These are phyloP conservation scores for Ailurus styani DNA, from an alignment of 2,113 vertebrate species.

Conservation along the genomic window DNA sequence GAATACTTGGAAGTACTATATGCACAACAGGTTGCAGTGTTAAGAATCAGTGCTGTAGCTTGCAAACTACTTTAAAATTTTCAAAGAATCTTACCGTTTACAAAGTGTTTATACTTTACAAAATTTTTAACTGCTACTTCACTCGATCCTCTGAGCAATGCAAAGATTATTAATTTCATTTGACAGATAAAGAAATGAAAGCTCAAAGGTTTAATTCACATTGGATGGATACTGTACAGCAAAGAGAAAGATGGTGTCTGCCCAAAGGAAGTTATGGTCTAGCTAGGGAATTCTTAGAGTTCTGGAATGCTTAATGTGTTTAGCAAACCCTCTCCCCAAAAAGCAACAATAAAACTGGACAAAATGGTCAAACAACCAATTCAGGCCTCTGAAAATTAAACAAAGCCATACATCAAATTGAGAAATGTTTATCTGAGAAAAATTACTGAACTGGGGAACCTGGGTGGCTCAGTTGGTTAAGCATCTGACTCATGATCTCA, in stretches of 20 bases:
- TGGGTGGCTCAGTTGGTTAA: not conserved
- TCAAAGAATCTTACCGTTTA: constrained; percentile 18
- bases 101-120: not conserved
- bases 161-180: not conserved
- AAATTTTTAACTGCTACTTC: constrained; percentile 1
- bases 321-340: not conserved
- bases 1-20: not conserved
- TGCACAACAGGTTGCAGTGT: not conserved
- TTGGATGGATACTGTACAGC: not conserved
- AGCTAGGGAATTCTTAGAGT: not conserved
- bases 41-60: not conserved
- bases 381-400: not conserved
- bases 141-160: not conserved
- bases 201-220: not conserved
- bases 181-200: constrained; percentile 28
- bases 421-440: constrained; percentile 20
- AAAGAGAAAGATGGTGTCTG: not conserved
- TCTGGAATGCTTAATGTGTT: not conserved
- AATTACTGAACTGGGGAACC: not conserved
- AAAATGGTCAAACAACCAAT: not conserved
- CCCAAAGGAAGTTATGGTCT: not conserved
- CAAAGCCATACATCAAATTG: not conserved
- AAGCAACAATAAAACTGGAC: not conserved
- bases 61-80: not conserved
- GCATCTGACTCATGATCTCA: not conserved